A percentile compares a stretch with the other conserved stretches of the same genome.
These are phyloP conservation scores for Luehdorfia chinensis DNA, from an alignment of 1,140 invertebrate genomes.

Conservation along the genomic window DNA sequence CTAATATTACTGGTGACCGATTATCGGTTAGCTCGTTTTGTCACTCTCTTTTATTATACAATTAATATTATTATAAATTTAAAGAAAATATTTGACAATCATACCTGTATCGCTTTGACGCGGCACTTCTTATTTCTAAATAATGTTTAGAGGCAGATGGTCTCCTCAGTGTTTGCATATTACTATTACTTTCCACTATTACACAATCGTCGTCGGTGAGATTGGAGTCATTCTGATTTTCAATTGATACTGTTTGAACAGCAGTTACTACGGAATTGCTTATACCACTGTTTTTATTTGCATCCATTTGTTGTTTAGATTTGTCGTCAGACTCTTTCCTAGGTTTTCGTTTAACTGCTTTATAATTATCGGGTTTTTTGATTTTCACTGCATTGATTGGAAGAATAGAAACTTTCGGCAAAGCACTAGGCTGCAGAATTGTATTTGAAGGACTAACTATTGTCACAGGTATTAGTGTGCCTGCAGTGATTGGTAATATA, in stretches of 20 bases:
- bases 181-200: conserved; percentile 6
- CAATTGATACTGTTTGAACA: not conserved
- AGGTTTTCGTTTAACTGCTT: conserved; percentile 25
- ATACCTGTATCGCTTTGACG: conserved; percentile 60
- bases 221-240: not conserved
- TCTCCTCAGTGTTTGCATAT: not conserved
- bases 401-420: conserved; percentile 43
- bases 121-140: conserved; percentile 43
- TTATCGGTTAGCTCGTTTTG: too few relatives aligned
- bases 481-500: conserved; percentile 36
- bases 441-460: conserved; percentile 30
- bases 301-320: conserved; percentile 8
- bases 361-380: conserved; percentile 18
- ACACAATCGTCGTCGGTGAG: conserved; percentile 13
- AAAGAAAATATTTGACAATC: too few relatives aligned
- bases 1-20: too few relatives aligned
- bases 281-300: not conserved
- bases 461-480: conserved; percentile 54
- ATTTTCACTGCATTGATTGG: conserved; percentile 22
- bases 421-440: conserved; percentile 1
- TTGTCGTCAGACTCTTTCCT: conserved; percentile 1
- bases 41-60: too few relatives aligned
- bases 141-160: conserved; percentile 9
- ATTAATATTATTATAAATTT: too few relatives aligned
- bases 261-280: not conserved